Percentiles rank a stretch among this genome's conserved stretches.
Conservation (phyloP, 2,888 invertebrate genomes). For the Eupithecia subfuscata region DNA sequence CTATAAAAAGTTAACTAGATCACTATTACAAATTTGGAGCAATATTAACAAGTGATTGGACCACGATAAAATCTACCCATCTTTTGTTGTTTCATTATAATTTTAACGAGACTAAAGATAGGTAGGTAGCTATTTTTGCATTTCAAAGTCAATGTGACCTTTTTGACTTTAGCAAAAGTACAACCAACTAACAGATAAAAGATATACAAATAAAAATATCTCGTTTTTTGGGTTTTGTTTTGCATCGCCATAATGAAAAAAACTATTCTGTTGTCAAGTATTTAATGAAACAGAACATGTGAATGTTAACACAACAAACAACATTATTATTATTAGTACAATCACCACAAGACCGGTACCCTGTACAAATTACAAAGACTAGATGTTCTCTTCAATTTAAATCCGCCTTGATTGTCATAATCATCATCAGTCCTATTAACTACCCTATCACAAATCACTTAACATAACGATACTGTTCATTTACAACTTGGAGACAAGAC, state of each 20-base stretch:
- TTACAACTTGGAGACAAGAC: neutral
- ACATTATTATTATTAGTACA: slow-evolving; percentile 8
- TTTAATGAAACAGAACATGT: slow-evolving; percentile 30
- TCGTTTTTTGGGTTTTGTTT: slow-evolving; percentile 1
- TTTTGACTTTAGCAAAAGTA: slow-evolving; percentile 15
- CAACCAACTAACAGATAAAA: slow-evolving; percentile 1
- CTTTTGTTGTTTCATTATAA: neutral
- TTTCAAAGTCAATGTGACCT: slow-evolving; percentile 14
- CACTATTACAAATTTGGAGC: neutral
- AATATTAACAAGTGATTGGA: neutral
- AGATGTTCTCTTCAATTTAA: slow-evolving; percentile 41
- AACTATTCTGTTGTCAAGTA: slow-evolving; percentile 15
- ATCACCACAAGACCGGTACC: slow-evolving; percentile 9
- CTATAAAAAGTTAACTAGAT: neutral
- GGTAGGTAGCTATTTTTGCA: neutral
- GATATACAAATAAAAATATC: neutral
- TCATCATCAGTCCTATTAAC: slow-evolving; percentile 6
- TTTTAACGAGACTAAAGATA: neutral
- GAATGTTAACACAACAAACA: slow-evolving; percentile 35
- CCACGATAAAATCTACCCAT: neutral
- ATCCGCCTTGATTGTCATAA: neutral
- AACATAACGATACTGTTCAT: neutral
- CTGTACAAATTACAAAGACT: slow-evolving; percentile 2
- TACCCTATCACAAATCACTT: neutral
- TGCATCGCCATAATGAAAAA: slow-evolving; percentile 18